These are phyloP conservation scores for Phymanthus crucifer DNA, from an alignment of 92 coral and sea anemone genomes.

Conservation along the genomic window DNA sequence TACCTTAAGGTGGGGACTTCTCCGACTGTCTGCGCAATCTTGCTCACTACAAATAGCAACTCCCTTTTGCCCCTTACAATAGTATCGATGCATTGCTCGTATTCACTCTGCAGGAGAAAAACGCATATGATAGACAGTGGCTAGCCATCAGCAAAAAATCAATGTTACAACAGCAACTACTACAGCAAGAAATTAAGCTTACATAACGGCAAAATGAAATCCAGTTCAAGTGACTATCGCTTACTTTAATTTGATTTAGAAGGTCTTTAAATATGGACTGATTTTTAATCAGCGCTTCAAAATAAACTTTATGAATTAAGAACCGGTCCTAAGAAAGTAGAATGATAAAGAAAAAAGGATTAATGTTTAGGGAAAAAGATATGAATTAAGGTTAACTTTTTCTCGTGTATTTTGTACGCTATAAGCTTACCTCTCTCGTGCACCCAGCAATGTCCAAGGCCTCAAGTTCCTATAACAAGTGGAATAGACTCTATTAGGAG, in stretches of 20 bases:
- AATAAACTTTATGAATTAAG: constrained; percentile 54
- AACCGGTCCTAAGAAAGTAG: constrained; percentile 46
- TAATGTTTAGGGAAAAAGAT: background rate
- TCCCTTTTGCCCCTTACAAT: constrained; percentile 59
- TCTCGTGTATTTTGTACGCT: too few relatives aligned
- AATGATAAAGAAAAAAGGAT: background rate
- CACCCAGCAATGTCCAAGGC: constrained; percentile 8
- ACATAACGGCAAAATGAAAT: too few relatives aligned
- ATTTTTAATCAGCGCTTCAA: constrained; percentile 54
- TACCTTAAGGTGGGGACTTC: constrained; percentile 70
- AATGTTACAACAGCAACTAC: background rate
- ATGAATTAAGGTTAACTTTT: too few relatives aligned
- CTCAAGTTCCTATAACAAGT: constrained; percentile 3
- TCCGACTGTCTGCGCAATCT: constrained; percentile 54
- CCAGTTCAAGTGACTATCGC: background rate
- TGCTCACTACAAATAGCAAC: constrained; percentile 46
- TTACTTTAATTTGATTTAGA: constrained; percentile 66
- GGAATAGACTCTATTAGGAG: too few relatives aligned
- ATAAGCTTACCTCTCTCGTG: constrained; percentile 3
- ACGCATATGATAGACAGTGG: background rate
- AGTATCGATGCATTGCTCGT: constrained; percentile 70
- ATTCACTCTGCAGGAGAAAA: constrained; percentile 50
- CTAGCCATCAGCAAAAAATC: background rate
- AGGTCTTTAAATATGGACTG: constrained; percentile 66
- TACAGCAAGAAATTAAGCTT: too few relatives aligned